phyloP scores from a whole-genome alignment of 2,113 vertebrate genomes.

The Alligator sinensis region DNA sequence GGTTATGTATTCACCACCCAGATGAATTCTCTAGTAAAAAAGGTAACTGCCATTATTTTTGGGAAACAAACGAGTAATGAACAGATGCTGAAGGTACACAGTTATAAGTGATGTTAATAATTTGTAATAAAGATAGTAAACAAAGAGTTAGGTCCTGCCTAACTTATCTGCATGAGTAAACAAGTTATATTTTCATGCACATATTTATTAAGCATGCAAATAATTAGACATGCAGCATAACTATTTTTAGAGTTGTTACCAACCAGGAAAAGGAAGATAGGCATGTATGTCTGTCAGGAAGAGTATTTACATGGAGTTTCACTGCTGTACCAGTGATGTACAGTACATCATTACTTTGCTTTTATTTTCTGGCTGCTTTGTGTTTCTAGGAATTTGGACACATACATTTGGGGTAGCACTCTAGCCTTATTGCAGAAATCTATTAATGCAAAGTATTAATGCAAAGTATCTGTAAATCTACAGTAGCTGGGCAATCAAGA shows the following conservation, averaged over 20 bases:
- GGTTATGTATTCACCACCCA: background rate
- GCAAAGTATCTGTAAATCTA: background rate
- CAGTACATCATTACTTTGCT: background rate
- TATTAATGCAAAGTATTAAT: background rate
- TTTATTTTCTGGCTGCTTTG: background rate
- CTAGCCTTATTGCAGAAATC: too few relatives aligned
- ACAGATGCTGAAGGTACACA: background rate
- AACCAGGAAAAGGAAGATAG: background rate
- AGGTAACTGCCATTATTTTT: background rate
- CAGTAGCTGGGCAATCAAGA: background rate
- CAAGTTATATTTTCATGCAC: background rate
- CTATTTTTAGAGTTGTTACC: background rate
- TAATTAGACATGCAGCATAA: background rate
- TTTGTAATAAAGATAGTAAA: background rate
- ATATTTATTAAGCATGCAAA: background rate
- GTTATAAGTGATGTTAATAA: background rate
- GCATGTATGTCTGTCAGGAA: background rate
- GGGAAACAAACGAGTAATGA: background rate
- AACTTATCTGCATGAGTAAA: background rate
- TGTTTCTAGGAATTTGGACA: background rate
- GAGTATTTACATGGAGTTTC: background rate
- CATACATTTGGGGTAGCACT: background rate
- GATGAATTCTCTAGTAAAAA: background rate
- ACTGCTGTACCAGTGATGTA: background rate
- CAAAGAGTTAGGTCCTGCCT: accelerated